These are phyloP conservation scores for Drosophila nebulosa DNA, from an alignment of 1,140 invertebrate genomes.

Conservation along the genomic window DNA sequence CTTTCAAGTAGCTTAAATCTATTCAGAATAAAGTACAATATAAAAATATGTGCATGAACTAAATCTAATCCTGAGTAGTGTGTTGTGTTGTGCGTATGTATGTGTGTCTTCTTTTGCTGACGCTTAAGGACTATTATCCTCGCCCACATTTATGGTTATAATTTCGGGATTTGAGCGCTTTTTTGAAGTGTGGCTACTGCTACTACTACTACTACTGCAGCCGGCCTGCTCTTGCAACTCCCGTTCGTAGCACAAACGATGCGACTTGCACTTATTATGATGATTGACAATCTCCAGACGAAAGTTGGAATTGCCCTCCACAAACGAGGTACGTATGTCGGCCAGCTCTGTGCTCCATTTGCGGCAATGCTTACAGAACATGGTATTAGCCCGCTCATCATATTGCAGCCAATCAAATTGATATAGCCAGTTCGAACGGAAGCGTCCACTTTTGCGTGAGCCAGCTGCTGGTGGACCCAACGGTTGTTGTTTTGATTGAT, in stretches of 20 bases:
- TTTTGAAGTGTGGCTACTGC: slow-evolving; percentile 1
- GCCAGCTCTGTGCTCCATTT: slow-evolving; percentile 87
- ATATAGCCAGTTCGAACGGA: slow-evolving; percentile 85
- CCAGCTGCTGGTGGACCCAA: background rate
- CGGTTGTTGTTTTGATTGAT: slow-evolving; percentile 6
- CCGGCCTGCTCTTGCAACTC: slow-evolving; percentile 80
- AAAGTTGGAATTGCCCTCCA: slow-evolving; percentile 88
- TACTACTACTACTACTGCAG: slow-evolving; percentile 20
- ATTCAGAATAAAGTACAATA: slow-evolving; percentile 33
- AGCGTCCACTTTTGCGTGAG: slow-evolving; percentile 84
- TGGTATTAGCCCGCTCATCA: slow-evolving; percentile 85
- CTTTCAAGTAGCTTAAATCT: slow-evolving; percentile 37
- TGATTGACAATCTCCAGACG: slow-evolving; percentile 89
- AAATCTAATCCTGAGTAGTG: slow-evolving; percentile 64
- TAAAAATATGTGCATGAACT: slow-evolving; percentile 39
- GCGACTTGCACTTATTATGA: slow-evolving; percentile 89
- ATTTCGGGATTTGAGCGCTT: slow-evolving; percentile 51
- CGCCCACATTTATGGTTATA: slow-evolving; percentile 77
- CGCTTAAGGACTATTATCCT: slow-evolving; percentile 46
- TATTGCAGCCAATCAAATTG: slow-evolving; percentile 87
- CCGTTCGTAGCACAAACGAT: slow-evolving; percentile 84
- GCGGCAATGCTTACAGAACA: slow-evolving; percentile 88
- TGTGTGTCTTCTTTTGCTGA: background rate
- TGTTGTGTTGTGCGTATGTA: slow-evolving; percentile 22
- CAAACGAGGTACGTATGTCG: slow-evolving; percentile 87